A percentile compares a stretch with the other conserved stretches of the same genome.
Conservation (phyloP, 1,140 invertebrate genomes). For the Hirudo medicinalis region DNA sequence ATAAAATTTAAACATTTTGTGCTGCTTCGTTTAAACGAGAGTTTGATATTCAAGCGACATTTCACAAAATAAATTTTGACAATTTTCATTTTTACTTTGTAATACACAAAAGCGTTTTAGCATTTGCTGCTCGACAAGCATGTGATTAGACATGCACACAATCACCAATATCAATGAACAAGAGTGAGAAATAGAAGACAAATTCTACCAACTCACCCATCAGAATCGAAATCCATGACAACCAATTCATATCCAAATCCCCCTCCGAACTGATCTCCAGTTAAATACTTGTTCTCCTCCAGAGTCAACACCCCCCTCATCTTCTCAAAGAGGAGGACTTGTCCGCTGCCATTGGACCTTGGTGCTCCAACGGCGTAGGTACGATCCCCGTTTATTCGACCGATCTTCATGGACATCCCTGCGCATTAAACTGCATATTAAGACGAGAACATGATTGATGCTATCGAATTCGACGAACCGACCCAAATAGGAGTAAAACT, state of each 20-base stretch:
- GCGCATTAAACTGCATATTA: slow-evolving; percentile 1
- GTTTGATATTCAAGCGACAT: neutral
- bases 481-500: no score
- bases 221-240: slow-evolving; percentile 77
- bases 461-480: no score
- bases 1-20: no score
- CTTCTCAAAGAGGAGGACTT: slow-evolving; percentile 25
- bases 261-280: slow-evolving; percentile 65
- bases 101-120: neutral
- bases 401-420: slow-evolving; percentile 75
- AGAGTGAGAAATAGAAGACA: neutral
- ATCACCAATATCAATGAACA: neutral
- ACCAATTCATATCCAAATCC: slow-evolving; percentile 87
- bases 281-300: neutral
- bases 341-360: slow-evolving; percentile 61
- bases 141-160: neutral
- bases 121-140: neutral
- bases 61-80: neutral
- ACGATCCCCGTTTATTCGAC: slow-evolving; percentile 50
- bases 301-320: neutral
- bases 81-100: neutral
- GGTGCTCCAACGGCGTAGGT: slow-evolving; percentile 74
- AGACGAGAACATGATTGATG: no score
- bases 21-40: no score
- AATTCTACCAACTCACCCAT: slow-evolving; percentile 46